Evolutionary conservation across 2,797 vertebrate genomes (phyloP), one percentile per base, ranked within the genome.

Genomic region (Babyrousa celebensis): DNA sequence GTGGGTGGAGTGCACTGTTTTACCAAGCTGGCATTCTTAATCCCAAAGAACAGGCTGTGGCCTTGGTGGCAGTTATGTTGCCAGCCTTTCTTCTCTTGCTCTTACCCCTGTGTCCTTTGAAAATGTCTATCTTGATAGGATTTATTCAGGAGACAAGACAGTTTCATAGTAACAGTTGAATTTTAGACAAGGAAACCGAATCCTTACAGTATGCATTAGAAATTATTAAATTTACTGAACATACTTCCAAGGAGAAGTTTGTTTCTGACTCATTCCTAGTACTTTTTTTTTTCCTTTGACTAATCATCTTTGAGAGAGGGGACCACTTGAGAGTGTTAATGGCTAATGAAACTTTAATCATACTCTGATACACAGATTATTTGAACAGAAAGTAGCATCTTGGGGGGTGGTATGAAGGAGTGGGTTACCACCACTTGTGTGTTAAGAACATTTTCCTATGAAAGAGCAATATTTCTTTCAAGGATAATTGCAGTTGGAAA

Each of bases 1-100:
- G 97, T 96, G 52, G 96, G 97, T 58, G 91, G 74, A n/a, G 48
- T n/a, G 78, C 92, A 82, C 92, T 94, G 92, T 98, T 92, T 85
- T 48, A 63, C 0, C 88, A 89, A 96, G 77, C 29, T 91, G 62
- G 16, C 40, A 67, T 52, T 93, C 74, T 36, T 84, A 91, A 95
- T 84, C 91, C 95, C 77, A 72, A 80, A 95, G 56, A 91, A 82
- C 89, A 85, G 9, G 89, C 68, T 77, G 27, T 32, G 90, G 43
- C 58, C 92, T n/a, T 52, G 91, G 3, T 21, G 88, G 94, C 72
- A 52, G 36, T n/a, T 67, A 60, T 0, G 68, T 8, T 65, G 43
- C 16, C 36, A 20, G 11, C 6, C 32, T 89, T 95, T 90, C 43
- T 79, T 48, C 63, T 70, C 36, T 72, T 48, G 60, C 79, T 40